phyloP scores from a whole-genome alignment of 1,140 invertebrate species.

The Ephestia elutella region DNA sequence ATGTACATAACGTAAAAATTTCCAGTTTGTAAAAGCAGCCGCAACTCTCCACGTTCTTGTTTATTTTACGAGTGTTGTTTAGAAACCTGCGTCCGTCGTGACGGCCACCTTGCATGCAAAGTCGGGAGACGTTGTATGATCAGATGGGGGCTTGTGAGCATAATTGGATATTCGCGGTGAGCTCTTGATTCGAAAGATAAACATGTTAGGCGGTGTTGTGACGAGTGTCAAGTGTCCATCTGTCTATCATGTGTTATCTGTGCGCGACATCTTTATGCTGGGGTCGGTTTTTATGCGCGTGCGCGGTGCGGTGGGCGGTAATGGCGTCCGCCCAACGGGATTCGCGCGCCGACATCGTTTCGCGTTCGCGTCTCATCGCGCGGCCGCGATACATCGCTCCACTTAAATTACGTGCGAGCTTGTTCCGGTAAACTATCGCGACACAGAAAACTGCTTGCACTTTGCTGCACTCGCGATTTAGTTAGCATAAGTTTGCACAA shows the following conservation, averaged over 20 bases:
- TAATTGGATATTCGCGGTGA: slow-evolving; percentile 54
- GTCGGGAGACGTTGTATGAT: slow-evolving; percentile 23
- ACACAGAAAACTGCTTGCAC: slow-evolving; percentile 36
- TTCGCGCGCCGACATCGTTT: slow-evolving; percentile 65
- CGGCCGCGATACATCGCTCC: slow-evolving; percentile 67
- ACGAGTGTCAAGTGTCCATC: slow-evolving; percentile 55
- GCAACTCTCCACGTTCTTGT: slow-evolving; percentile 25
- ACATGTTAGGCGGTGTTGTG: slow-evolving; percentile 42
- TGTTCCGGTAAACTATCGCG: slow-evolving; percentile 58
- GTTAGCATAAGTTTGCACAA: neutral
- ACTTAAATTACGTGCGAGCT: slow-evolving; percentile 64
- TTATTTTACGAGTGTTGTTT: slow-evolving; percentile 42
- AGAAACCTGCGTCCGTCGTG: slow-evolving; percentile 23
- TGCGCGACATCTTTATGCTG: slow-evolving; percentile 54
- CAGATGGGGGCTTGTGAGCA: slow-evolving; percentile 32
- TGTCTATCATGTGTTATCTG: slow-evolving; percentile 58
- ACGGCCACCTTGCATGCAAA: slow-evolving; percentile 38
- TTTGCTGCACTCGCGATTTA: neutral
- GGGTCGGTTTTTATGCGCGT: slow-evolving; percentile 61
- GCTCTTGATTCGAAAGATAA: slow-evolving; percentile 48
- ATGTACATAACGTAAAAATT: slow-evolving; percentile 44
- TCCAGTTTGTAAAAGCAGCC: slow-evolving; percentile 39
- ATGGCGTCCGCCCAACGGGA: slow-evolving; percentile 68
- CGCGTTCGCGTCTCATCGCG: slow-evolving; percentile 67
- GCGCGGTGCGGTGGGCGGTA: slow-evolving; percentile 59